These are phyloP conservation scores for Eupithecia centaureata DNA, from an alignment of 2,888 invertebrate species.

Conservation along the genomic window DNA sequence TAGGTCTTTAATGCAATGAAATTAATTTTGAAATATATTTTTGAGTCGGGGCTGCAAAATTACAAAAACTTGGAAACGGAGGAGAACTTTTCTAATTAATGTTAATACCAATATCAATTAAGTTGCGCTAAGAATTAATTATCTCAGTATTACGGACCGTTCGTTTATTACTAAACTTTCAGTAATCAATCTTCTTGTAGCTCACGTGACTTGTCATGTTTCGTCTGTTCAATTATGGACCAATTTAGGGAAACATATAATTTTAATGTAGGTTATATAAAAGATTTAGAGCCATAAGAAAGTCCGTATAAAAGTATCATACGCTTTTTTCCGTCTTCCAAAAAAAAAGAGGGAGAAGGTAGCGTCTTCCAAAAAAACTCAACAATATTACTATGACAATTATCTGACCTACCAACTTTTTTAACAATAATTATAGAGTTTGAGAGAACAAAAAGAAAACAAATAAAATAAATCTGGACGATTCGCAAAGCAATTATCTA, in stretches of 20 bases:
- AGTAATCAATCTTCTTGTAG: constrained; percentile 78
- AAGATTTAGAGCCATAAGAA: too few relatives aligned
- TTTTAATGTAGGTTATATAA: constrained; percentile 49
- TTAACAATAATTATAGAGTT: neutral
- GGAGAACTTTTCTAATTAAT: constrained; percentile 80
- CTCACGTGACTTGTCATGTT: constrained; percentile 49
- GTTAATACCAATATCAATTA: constrained; percentile 81
- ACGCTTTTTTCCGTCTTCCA: too few relatives aligned
- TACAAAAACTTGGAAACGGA: constrained; percentile 61
- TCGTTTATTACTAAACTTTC: constrained; percentile 81
- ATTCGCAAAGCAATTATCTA: too few relatives aligned
- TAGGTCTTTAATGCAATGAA: constrained; percentile 31
- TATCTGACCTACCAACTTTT: neutral
- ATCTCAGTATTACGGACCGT: constrained; percentile 77
- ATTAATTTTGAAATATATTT: constrained; percentile 36
- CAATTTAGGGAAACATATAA: neutral
- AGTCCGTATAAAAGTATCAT: too few relatives aligned
- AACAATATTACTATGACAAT: neutral
- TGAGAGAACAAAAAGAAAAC: neutral
- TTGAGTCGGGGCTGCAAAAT: constrained; percentile 45
- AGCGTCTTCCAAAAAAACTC: too few relatives aligned
- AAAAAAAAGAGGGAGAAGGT: too few relatives aligned
- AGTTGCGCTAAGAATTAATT: constrained; percentile 81
- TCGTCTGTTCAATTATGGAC: constrained; percentile 23
- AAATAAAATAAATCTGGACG: neutral